Evolutionary conservation across 2,113 vertebrate genomes (phyloP), one percentile per base, ranked within the genome.

Genomic region (Leptodactylus fuscus): DNA sequence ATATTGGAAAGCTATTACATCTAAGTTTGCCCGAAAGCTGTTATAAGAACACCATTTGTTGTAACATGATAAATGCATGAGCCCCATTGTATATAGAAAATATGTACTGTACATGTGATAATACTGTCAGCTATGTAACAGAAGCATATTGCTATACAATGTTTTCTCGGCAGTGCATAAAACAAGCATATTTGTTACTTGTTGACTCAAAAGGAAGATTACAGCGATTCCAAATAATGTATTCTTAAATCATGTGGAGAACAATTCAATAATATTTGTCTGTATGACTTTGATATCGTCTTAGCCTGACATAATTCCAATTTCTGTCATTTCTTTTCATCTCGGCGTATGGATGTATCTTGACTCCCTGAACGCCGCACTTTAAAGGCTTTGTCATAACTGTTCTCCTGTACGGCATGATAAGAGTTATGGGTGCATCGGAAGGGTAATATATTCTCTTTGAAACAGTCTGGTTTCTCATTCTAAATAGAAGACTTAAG

Each of bases 271-370:
- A 58, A 67, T 87, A 62, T 74, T 87, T 85, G 77, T 38, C 78
- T 48, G 75, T 58, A 44, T 36, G 49, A 48, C 85, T 74, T 87
- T 87, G 77, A 87, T 87, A 82, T 82, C 27, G 16, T 62, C 49
- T 81, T 87, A 65, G 51, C 81, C 85, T 87, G 77, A 87, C 79
- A 87, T 87, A 81, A 81, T 87, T 87, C 69, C 80, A 87, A 75
- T 87, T 87, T 87, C 32, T 86, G 77, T 81, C 78, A 87, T 82
- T 81, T 46, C 85, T 87, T 87, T 87, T 87, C 79, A 87, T 82
- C 80, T 81, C 60, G 71, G 62, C 13, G 46, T 60, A 34, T 75
- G 46, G 85, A 74, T 87, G 75, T 65, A 87, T 87, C 77, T 62
- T 74, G 65, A 79, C 55, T 87, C 77, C 80, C 78, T 62, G 80